phyloP scores from a whole-genome alignment of 2,888 invertebrate genomes.

The Stenodema calcarata region DNA sequence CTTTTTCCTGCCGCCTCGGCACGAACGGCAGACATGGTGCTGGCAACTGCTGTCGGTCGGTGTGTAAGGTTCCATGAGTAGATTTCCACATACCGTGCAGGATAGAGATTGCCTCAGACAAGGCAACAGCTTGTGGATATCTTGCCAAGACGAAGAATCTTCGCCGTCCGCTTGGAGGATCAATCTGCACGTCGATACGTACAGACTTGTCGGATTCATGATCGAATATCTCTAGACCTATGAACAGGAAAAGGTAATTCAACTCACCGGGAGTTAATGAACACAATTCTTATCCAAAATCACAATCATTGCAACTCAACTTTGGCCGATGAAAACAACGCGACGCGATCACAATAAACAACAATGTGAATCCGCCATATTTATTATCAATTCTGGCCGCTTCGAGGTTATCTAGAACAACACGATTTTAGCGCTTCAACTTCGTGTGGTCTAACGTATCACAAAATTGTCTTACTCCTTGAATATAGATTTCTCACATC shows the following conservation, averaged over 20 bases:
- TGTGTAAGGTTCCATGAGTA: constrained; percentile 81
- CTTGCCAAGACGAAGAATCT: constrained; percentile 63
- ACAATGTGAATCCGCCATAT: constrained; percentile 20
- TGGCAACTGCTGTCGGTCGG: constrained; percentile 81
- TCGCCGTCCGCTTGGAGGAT: constrained; percentile 77
- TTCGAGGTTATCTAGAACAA: background rate
- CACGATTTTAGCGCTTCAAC: background rate
- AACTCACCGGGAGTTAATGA: background rate
- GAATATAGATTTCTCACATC: no score
- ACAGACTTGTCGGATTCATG: constrained; percentile 83
- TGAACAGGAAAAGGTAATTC: background rate
- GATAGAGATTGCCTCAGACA: constrained; percentile 85
- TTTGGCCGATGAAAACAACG: background rate
- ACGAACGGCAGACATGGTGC: constrained; percentile 86
- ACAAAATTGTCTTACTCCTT: no score
- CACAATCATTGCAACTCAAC: background rate
- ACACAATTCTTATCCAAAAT: background rate
- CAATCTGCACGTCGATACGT: constrained; percentile 81
- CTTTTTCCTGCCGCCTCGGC: constrained; percentile 83
- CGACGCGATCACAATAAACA: constrained; percentile 10
- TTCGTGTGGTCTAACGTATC: background rate
- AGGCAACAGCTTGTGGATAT: constrained; percentile 67
- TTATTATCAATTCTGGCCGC: background rate
- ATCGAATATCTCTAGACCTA: background rate
- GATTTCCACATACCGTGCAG: constrained; percentile 86